Evolutionary conservation across 2,888 invertebrate species (phyloP).

Genomic region (Pheosia gnoma): DNA sequence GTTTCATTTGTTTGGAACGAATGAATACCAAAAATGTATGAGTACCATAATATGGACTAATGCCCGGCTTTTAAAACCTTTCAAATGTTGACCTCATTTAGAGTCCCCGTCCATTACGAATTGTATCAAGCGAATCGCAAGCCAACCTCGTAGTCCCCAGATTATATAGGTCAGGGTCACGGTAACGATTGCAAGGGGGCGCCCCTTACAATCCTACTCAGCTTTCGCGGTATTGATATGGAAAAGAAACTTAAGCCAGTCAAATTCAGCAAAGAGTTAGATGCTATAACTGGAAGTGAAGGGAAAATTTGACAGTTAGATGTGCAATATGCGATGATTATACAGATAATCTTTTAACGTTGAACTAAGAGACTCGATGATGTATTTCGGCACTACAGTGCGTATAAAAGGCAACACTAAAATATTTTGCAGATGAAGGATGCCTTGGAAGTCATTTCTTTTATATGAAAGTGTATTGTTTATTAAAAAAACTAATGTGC

Average conservation of each 20-base stretch:
- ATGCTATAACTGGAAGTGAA: background rate
- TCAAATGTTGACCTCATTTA: slow-evolving; percentile 18
- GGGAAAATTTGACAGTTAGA: background rate
- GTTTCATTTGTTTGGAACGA: no score
- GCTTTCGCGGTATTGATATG: slow-evolving; percentile 26
- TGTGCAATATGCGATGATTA: no score
- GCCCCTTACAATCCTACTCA: slow-evolving; percentile 38
- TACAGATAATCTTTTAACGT: no score
- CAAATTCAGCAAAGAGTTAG: background rate
- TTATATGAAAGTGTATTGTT: no score
- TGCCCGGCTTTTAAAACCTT: background rate
- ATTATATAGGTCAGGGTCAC: slow-evolving; percentile 41
- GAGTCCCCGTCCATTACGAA: slow-evolving; percentile 15
- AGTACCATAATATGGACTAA: background rate
- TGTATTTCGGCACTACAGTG: no score
- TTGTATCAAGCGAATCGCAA: slow-evolving; percentile 35
- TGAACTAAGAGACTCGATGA: no score
- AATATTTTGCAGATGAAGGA: no score
- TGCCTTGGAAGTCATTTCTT: no score
- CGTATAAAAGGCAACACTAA: no score
- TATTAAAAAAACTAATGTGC: no score
- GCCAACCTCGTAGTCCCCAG: slow-evolving; percentile 31
- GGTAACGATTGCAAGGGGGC: background rate
- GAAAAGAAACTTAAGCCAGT: slow-evolving; percentile 23
- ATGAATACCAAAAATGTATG: no score